These are phyloP conservation scores for Caenorhabditis afra DNA, from an alignment of 2,888 invertebrate species.

Conservation along the genomic window DNA sequence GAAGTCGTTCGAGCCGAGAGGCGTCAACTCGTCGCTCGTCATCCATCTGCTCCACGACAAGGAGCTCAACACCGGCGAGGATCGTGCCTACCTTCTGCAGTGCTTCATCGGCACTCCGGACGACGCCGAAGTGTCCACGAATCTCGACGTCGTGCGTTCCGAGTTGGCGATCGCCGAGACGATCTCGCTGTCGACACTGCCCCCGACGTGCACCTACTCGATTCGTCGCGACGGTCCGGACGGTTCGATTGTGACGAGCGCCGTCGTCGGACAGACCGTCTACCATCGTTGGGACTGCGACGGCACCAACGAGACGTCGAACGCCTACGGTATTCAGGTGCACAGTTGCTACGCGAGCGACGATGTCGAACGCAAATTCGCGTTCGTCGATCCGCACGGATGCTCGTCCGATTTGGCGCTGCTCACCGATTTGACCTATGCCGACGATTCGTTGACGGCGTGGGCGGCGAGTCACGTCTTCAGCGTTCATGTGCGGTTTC, in stretches of 20 bases:
- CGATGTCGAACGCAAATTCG: conserved; percentile 68
- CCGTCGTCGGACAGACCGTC: conserved; percentile 76
- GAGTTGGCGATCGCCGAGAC: conserved; percentile 72
- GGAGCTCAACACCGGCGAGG: conserved; percentile 58
- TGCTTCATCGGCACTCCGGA: conserved; percentile 59
- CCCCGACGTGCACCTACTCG: conserved; percentile 77
- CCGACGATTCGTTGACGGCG: conserved; percentile 74
- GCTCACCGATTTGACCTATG: conserved; percentile 73
- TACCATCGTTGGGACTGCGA: conserved; percentile 80
- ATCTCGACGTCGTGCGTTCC: conserved; percentile 68
- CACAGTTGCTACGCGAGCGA: conserved; percentile 77
- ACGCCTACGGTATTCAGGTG: conserved; percentile 74
- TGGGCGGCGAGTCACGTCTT: conserved; percentile 74
- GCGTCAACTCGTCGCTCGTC: conserved; percentile 56
- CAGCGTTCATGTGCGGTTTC: conserved; percentile 60
- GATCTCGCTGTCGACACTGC: conserved; percentile 72
- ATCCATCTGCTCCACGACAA: conserved; percentile 65
- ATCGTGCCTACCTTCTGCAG: conserved; percentile 68
- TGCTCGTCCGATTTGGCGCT: conserved; percentile 74
- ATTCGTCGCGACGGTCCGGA: conserved; percentile 74
- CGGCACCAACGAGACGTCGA: conserved; percentile 71
- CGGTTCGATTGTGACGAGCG: conserved; percentile 72
- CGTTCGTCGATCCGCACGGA: conserved; percentile 71
- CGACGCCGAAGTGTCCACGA: conserved; percentile 69
- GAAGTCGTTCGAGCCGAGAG: conserved; percentile 60